These are phyloP conservation scores for Kuschelorhynchus macadamiae DNA, from an alignment of 2,888 invertebrate species.

Conservation along the genomic window DNA sequence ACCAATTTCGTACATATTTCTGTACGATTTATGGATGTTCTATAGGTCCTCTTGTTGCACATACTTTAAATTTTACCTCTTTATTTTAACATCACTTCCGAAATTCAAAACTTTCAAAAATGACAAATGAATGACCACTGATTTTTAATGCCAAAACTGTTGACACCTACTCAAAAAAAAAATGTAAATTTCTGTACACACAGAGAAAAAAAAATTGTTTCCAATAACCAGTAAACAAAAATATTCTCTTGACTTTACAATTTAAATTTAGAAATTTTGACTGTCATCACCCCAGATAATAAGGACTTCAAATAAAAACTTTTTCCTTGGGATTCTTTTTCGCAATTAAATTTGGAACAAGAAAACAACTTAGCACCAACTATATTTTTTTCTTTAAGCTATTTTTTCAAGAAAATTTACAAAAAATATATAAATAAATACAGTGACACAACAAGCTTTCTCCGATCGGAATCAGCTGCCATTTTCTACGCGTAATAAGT, in stretches of 20 bases:
- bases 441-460: conserved; percentile 63
- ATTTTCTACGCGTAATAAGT: conserved; percentile 51
- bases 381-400: conserved; percentile 7
- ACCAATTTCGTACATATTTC: conserved; percentile 68
- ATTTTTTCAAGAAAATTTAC: conserved; percentile 23
- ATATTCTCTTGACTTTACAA: conserved; percentile 46
- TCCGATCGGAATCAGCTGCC: conserved; percentile 60
- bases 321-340: conserved; percentile 5
- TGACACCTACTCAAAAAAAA: conserved; percentile 18
- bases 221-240: conserved; percentile 33
- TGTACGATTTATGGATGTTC: conserved; percentile 58
- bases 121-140: conserved; percentile 19
- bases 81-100: conserved; percentile 45
- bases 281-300: conserved; percentile 51
- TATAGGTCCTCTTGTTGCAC: conserved; percentile 58
- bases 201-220: conserved; percentile 17
- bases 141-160: conserved; percentile 27
- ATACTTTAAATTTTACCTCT: conserved; percentile 56
- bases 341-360: neutral
- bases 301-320: conserved; percentile 36
- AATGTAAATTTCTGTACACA: conserved; percentile 13
- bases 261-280: conserved; percentile 55
- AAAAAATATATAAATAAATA: conserved; percentile 41
- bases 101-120: conserved; percentile 27
- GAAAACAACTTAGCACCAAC: conserved; percentile 17